A percentile compares a stretch with the other conserved stretches of the same genome.
phyloP scores from a whole-genome alignment of 2,888 invertebrate genomes.

The Hydropsyche betteni region DNA sequence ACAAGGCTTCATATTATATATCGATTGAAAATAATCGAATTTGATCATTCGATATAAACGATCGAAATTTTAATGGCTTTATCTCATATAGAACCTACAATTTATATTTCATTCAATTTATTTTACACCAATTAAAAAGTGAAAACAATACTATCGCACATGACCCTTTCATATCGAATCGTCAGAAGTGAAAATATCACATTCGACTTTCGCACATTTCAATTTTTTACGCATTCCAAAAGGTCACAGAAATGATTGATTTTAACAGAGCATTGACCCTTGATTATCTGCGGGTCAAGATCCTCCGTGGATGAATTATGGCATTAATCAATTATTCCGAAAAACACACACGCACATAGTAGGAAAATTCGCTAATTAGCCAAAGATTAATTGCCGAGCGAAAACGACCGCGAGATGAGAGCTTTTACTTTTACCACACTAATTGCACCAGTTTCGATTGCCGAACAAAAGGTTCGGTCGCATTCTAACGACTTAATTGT shows the following conservation, averaged over 20 bases:
- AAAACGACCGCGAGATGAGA: background rate
- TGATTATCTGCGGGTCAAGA: background rate
- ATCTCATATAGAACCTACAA: too few relatives aligned
- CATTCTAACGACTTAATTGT: constrained; percentile 24
- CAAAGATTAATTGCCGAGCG: constrained; percentile 8
- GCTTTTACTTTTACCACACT: constrained; percentile 19
- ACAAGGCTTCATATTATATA: too few relatives aligned
- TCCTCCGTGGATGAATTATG: background rate
- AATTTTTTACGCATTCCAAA: too few relatives aligned
- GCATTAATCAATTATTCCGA: constrained; percentile 8
- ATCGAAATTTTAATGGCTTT: too few relatives aligned
- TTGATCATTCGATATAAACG: too few relatives aligned
- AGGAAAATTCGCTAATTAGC: constrained; percentile 4
- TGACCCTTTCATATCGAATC: too few relatives aligned
- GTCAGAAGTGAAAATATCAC: too few relatives aligned
- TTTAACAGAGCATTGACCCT: constrained; percentile 3
- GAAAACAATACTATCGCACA: too few relatives aligned
- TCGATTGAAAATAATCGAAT: too few relatives aligned
- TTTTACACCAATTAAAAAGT: too few relatives aligned
- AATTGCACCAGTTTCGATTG: constrained; percentile 13
- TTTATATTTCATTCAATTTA: too few relatives aligned
- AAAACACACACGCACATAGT: background rate
- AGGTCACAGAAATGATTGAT: constrained; percentile 6
- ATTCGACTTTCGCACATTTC: too few relatives aligned
- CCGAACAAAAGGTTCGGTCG: constrained; percentile 21